These are phyloP conservation scores for Phoebastria nigripes DNA, from an alignment of 2,797 vertebrate species.

Conservation along the genomic window DNA sequence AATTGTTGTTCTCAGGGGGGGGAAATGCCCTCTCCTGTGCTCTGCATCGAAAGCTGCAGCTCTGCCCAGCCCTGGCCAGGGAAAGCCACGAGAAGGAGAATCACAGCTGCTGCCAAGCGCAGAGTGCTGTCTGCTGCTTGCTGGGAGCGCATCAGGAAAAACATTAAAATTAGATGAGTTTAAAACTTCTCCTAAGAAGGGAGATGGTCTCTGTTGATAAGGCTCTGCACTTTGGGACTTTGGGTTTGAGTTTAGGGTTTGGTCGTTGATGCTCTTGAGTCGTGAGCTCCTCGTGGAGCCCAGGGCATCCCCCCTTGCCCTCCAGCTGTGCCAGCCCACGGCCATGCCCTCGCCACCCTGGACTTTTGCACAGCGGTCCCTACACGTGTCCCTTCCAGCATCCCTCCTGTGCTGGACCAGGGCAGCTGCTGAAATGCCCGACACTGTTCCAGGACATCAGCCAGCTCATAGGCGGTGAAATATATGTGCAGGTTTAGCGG, in stretches of 20 bases:
- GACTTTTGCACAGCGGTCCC: accelerated
- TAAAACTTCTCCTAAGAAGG: background rate
- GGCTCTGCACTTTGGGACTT: accelerated
- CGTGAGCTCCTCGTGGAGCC: accelerated
- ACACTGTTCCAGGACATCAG: background rate
- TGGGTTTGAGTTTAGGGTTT: background rate
- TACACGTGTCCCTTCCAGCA: accelerated
- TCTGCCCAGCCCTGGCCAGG: background rate
- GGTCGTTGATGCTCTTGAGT: accelerated
- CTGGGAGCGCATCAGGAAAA: background rate
- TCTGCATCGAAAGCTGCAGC: background rate
- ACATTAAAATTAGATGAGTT: background rate
- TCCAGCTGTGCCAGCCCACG: background rate
- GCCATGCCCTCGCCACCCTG: background rate
- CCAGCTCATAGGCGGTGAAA: background rate
- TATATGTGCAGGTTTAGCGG: background rate
- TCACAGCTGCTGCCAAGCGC: background rate
- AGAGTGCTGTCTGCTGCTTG: background rate
- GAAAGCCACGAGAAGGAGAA: background rate
- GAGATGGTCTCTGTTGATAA: accelerated
- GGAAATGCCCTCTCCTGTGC: background rate
- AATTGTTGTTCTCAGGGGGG: background rate
- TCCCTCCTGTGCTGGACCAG: background rate
- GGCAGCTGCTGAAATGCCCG: background rate
- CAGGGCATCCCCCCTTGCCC: background rate